Conservation (phyloP, 2,797 vertebrate species). For the Lates japonicus region DNA sequence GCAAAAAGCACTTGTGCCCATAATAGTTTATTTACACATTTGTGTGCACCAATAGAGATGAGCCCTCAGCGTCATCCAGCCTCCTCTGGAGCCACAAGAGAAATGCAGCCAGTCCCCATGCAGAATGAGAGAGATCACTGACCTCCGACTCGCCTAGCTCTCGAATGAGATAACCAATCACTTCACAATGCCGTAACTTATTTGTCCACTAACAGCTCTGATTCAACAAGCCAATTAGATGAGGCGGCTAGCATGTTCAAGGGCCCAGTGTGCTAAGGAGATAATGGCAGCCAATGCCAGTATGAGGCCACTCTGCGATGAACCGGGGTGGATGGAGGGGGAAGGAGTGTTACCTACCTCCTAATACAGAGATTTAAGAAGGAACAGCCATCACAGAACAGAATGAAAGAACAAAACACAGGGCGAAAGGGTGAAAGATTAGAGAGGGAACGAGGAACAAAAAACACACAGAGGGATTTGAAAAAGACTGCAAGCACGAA, state of each 20-base stretch:
- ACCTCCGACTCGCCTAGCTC: slow-evolving; percentile 38
- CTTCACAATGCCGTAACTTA: slow-evolving; percentile 26
- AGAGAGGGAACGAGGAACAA: slow-evolving; percentile 46
- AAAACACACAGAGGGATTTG: slow-evolving; percentile 61
- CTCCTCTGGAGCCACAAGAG: slow-evolving; percentile 37
- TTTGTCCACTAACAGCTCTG: slow-evolving; percentile 33
- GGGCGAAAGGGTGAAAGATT: slow-evolving; percentile 61
- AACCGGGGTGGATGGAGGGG: slow-evolving; percentile 65
- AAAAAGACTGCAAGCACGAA: slow-evolving; percentile 83
- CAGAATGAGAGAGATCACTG: slow-evolving; percentile 44
- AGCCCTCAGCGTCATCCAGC: slow-evolving; percentile 37
- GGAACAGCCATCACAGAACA: slow-evolving; percentile 94
- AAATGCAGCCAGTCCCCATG: slow-evolving; percentile 51
- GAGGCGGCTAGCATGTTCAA: slow-evolving; percentile 69
- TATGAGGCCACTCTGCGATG: slow-evolving; percentile 47
- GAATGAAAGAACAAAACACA: slow-evolving; percentile 83
- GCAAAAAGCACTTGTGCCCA: neutral
- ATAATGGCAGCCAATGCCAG: slow-evolving; percentile 61
- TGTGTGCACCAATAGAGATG: slow-evolving; percentile 18
- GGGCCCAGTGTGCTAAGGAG: slow-evolving; percentile 34
- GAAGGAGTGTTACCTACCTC: slow-evolving; percentile 90
- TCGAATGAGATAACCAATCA: slow-evolving; percentile 45
- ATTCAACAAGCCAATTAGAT: slow-evolving; percentile 65
- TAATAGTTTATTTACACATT: neutral
- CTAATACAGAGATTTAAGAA: slow-evolving; percentile 91